Percentiles rank a stretch among this genome's conserved stretches.
These are phyloP conservation scores for Penaeus vannamei DNA, from an alignment of 1,140 invertebrate species.

Conservation along the genomic window DNA sequence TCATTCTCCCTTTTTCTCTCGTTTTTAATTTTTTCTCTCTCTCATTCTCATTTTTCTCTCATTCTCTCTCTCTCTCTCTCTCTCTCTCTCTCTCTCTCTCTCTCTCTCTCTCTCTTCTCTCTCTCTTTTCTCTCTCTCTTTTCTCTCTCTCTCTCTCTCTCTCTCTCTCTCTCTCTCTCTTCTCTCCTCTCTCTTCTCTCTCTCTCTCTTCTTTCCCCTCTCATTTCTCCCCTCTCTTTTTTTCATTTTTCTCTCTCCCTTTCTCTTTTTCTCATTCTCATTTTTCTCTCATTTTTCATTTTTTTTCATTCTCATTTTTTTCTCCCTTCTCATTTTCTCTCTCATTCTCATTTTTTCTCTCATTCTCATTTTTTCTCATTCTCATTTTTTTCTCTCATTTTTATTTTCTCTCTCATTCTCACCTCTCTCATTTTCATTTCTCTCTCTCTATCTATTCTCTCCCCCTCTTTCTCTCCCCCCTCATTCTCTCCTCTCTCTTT, in stretches of 20 bases:
- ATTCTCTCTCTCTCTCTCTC: slow-evolving; percentile 32
- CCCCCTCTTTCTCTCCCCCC: too few species aligned
- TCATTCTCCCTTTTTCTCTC: background rate
- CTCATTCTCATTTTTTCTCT: too few species aligned
- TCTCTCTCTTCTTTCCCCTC: background rate
- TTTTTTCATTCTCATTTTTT: background rate
- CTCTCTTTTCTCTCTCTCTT: background rate
- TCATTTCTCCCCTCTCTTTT: background rate
- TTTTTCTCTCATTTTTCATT: too few species aligned
- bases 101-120: background rate
- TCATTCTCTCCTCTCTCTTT: too few species aligned
- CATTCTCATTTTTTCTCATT: background rate
- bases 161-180: background rate
- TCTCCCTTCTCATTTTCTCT: background rate
- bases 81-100: background rate
- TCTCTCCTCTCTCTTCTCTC: background rate
- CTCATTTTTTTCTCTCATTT: background rate
- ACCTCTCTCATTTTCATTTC: background rate
- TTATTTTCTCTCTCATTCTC: background rate
- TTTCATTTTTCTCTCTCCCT: too few species aligned
- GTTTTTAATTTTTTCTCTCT: too few species aligned
- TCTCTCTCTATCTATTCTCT: too few species aligned
- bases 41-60: background rate
- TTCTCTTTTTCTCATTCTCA: background rate
- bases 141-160: background rate